phyloP scores from a whole-genome alignment of 2,113 vertebrate species.

The Leucoraja erinaceus region DNA sequence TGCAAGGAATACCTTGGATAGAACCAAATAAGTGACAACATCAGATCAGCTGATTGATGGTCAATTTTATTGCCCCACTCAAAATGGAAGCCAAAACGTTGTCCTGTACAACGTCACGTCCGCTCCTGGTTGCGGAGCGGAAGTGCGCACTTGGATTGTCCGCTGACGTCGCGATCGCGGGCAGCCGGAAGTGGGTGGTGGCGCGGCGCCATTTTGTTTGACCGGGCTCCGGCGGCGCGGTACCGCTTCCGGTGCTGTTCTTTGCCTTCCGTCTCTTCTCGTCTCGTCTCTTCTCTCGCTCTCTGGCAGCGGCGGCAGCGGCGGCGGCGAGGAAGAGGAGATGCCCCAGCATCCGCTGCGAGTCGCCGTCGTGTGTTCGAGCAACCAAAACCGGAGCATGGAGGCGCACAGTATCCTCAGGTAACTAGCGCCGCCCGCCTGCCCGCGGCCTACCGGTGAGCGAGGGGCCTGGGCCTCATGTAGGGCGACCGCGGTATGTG shows the following conservation, averaged over 20 bases:
- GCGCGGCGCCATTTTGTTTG: neutral
- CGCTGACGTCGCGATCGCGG: neutral
- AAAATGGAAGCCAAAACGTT: neutral
- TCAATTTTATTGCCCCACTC: neutral
- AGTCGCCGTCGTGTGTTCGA: constrained; percentile 93
- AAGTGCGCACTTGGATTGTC: constrained; percentile 18
- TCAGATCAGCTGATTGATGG: too few species aligned
- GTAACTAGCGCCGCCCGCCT: constrained; percentile 56
- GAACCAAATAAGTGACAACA: neutral
- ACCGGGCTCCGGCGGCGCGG: constrained; percentile 4
- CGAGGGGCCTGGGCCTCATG: neutral
- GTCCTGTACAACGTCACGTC: neutral
- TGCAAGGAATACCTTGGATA: neutral
- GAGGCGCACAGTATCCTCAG: constrained; percentile 98
- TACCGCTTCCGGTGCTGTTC: constrained; percentile 32
- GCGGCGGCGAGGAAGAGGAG: constrained; percentile 47
- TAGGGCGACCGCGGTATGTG: too few species aligned
- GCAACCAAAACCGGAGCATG: constrained; percentile 99
- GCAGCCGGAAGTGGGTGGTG: neutral
- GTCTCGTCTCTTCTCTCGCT: neutral
- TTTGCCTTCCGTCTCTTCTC: constrained; percentile 28
- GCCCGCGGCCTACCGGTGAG: too few species aligned
- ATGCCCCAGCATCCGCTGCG: constrained; percentile 80
- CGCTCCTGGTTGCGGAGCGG: neutral
- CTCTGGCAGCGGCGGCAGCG: neutral